Evolutionary conservation across 2,888 invertebrate species (phyloP), one percentile per base, ranked within the genome.

Genomic region (Apamea epomidion): DNA sequence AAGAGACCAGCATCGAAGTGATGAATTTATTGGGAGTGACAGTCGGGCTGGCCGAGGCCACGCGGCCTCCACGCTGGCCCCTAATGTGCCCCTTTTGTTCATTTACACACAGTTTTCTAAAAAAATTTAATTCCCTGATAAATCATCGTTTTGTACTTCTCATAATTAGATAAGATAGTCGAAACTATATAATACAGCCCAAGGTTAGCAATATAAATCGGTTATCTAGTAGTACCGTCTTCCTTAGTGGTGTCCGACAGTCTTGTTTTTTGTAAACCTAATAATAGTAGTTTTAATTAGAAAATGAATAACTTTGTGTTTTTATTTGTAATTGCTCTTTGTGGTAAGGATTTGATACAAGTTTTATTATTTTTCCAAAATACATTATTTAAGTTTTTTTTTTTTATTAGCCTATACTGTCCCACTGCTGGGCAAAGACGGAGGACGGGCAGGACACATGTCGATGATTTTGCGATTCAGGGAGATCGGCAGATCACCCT

Each of bases 291-390:
- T 14, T 1, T 3, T 7, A 5, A 1, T 32, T 64, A 1, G n/a
- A 67, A 67, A 60, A 81, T 82, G 71, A 45, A 68, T 0, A 78
- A 68, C 1, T 68, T 78, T n/a, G 71, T 82, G 54, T 2, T 72
- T 29, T 45, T 83, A 62, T 62, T 67, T 72, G 83, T 82, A 69
- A 76, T 82, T 62, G 76, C 62, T 62, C 12, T 82, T 6, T 83
- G 60, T n/a, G 82, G 82, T 82, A 68, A 72, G 83, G 1, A 51
- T 76, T 72, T 64, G 18, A 21, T 45, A 45, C 8, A 65, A 64
- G 45, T 78, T 32, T 58, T 16, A 21, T 29, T 16, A 32, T 32
- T n/a, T 45, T 64, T 32, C 32, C 32, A 32, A 32, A 32, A 32
- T 32, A 32, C 32, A 32, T 2, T 2, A 32, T 32, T 32, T 32